Base-by-base conservation (phyloP, 2,888 invertebrate genomes). In the Panzeria rudis region DNA sequence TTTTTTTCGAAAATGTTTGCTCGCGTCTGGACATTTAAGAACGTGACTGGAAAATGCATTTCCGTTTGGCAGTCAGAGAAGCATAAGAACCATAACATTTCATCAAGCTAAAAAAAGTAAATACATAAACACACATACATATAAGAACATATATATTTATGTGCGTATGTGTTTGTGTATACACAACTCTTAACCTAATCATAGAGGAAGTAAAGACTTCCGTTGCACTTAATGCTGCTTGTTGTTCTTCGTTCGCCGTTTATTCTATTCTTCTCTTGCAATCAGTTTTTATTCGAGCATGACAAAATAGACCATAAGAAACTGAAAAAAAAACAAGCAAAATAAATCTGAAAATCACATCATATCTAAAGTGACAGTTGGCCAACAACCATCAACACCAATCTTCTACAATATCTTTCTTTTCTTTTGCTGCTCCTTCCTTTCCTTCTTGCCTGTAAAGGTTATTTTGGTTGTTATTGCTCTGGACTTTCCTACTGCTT, bases 11-110 rank as follows among this genome's bases (percentile, higher is more conserved):
- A 75, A 84, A 82, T 82, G 86, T 88, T 88, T 87, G 83, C 87
- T 85, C 86, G 82, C 84, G 84, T 86, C 86, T 84, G 86, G 82
- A 88, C 87, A 84, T 82, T 85, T 86, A 83, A 80, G 71, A 59
- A 83, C 86, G 83, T 85, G 85, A 84, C 80, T 85, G 69, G 76
- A 85, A 83, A 80, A 78, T 81, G 83, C 83, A 84, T 83, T 78
- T 81, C 83, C 75, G 82, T 71, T 85, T 62, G 47, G 56, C 11
- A 66, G 66, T 32, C 61, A 76, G 15, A n/a, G n/a, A 17, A 54
- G 44, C 59, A 71, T 50, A 50, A 76, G 23, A 44, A 64, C 50
- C 52, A 29, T 64, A 64, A 35, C 50, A 69, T 38, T 82, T 69
- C 61, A 11, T 50, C 62, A 78, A 64, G 64, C 61, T 79, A 41